phyloP scores from a whole-genome alignment of 2,113 vertebrate species.

The Corvus cornix region DNA sequence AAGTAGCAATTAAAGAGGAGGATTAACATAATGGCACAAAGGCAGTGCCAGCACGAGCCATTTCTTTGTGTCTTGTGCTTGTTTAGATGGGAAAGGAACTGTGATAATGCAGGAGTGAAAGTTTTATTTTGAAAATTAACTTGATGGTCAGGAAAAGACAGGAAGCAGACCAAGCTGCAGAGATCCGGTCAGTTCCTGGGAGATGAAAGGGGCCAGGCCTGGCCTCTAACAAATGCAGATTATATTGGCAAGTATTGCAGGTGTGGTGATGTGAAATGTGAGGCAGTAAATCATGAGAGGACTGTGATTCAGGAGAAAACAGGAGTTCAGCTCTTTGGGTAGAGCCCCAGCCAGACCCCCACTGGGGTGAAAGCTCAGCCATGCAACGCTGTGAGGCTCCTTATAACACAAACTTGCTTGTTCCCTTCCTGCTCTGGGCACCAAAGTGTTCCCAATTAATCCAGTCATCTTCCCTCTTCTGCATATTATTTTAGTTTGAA shows the following conservation, averaged over 20 bases:
- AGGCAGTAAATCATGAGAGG: neutral
- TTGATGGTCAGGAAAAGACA: neutral
- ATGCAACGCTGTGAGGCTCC: neutral
- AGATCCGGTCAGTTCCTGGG: neutral
- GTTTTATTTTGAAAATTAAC: neutral
- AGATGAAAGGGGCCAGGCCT: neutral
- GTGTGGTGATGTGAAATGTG: neutral
- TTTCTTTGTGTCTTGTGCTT: neutral
- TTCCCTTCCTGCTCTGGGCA: neutral
- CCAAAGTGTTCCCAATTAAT: neutral
- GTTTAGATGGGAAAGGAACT: neutral
- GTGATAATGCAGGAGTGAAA: neutral
- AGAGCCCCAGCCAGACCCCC: neutral
- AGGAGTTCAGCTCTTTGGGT: neutral
- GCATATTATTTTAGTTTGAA: neutral
- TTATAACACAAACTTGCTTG: neutral
- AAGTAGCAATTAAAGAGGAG: conserved; percentile 24
- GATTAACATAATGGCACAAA: neutral
- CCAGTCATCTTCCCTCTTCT: neutral
- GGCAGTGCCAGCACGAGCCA: neutral
- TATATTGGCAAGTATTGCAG: neutral
- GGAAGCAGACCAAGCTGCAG: neutral
- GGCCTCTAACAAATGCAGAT: neutral
- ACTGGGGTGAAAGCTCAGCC: neutral
- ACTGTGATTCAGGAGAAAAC: neutral